These are phyloP conservation scores for Anarrhichthys ocellatus DNA, from an alignment of 2,113 vertebrate species.

Conservation along the genomic window DNA sequence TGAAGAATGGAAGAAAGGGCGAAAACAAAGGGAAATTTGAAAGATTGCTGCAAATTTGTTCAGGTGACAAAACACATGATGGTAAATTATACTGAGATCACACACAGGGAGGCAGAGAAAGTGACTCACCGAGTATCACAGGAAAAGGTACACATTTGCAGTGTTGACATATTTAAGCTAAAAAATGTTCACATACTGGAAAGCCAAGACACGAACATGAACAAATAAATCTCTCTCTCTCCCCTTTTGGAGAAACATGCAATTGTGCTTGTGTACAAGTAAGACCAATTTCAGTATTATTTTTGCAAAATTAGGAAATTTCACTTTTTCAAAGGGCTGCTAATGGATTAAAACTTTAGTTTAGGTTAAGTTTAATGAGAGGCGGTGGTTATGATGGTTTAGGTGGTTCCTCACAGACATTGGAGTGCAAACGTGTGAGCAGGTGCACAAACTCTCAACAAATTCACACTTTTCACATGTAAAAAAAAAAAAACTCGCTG, in stretches of 20 bases:
- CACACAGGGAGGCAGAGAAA: constrained; percentile 1
- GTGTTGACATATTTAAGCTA: background rate
- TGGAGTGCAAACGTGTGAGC: background rate
- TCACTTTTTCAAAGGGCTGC: background rate
- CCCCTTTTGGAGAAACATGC: background rate
- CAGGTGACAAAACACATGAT: constrained; percentile 4
- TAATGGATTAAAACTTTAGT: background rate
- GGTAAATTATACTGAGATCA: constrained; percentile 5
- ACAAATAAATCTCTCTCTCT: background rate
- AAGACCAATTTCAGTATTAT: background rate
- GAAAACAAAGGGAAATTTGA: constrained; percentile 11
- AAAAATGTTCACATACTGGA: background rate
- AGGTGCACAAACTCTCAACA: constrained; percentile 1
- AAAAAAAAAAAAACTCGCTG: constrained; percentile 5
- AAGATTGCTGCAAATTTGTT: background rate
- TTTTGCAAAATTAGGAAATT: background rate
- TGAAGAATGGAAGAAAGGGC: background rate
- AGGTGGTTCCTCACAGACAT: background rate
- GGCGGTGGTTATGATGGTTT: background rate
- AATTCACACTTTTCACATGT: background rate
- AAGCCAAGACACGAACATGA: background rate
- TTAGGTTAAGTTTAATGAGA: background rate
- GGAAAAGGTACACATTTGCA: background rate
- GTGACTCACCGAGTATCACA: constrained; percentile 1
- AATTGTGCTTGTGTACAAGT: background rate